Base-by-base conservation (phyloP, 2,113 vertebrate genomes). In the Thermophis baileyi region DNA sequence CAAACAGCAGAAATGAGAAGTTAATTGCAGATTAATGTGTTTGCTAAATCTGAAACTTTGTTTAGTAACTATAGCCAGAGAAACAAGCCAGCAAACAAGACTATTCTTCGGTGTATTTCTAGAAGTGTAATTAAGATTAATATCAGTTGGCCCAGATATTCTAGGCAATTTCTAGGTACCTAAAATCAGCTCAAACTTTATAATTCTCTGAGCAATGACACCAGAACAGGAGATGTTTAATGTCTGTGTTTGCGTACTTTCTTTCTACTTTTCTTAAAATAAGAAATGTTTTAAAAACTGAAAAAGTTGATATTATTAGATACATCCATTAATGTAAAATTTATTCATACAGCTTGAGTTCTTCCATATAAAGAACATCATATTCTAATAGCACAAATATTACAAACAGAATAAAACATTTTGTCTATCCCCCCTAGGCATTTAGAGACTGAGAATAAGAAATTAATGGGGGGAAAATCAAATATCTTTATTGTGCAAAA, bases 391-490 rank as follows among this genome's bases (percentile, higher is more conserved):
- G 46, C 63, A 49, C 47, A 88, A 88, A 49, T 49, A 74, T 54
- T 89, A 35, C 60, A 81, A 53, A 85, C 90, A 54, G 35, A 54
- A 27, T 24, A 74, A 63, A 50, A 92, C 27, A 53, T 81, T 74
- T 89, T 46, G n/a, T 53, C 22, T 74, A 44, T 81, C 25, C 50
- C 87, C 87, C 18, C 3, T 10, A 47, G 60, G 57, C 57, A 47
- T 89, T 53, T 46, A 25, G 20, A 92, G 60, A 30, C 60, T 81
- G 49, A 54, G 18, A 49, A 81, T 25, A 89, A 81, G 49, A 89
- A 50, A 92, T 89, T 89, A 89, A 92, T 92, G 87, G 88, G 88
- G 49, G 14, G n/a, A 54, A 69, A 89, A 89, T 88, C 60, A 92
- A 74, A 81, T 54, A 18, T 27, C 53, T 92, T 89, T 89, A 92